Conservation (phyloP, 2,797 vertebrate species). For the Dicrostonyx torquatus region DNA sequence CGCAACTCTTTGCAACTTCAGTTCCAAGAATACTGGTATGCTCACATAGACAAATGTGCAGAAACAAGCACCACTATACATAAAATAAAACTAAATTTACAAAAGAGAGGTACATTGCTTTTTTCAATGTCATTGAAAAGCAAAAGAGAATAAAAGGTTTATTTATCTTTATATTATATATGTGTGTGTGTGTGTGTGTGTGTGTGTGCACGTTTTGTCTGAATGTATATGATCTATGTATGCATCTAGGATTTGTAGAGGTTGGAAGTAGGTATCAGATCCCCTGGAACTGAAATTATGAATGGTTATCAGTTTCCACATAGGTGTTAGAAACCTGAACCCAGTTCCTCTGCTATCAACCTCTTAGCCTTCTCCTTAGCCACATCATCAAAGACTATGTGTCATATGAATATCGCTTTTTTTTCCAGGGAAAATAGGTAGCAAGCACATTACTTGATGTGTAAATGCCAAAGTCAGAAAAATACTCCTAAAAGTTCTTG, state of each 20-base stretch:
- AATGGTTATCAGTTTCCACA: neutral
- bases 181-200: too few species aligned
- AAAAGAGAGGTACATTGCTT: too few species aligned
- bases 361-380: neutral
- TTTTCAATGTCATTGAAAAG: too few species aligned
- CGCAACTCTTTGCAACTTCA: too few species aligned
- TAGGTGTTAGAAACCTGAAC: neutral
- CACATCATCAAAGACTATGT: neutral
- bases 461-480: neutral
- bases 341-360: neutral
- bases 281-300: neutral
- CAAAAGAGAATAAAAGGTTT: too few species aligned
- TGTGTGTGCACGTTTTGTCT: too few species aligned
- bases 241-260: neutral
- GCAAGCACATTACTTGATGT: neutral
- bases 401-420: conserved; percentile 20
- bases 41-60: too few species aligned
- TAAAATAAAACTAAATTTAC: too few species aligned
- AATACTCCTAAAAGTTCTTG: neutral
- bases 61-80: too few species aligned
- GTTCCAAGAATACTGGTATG: too few species aligned
- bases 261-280: neutral
- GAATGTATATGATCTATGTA: neutral
- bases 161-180: neutral
- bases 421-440: neutral